phyloP scores from a whole-genome alignment of 2,113 vertebrate species.

The Laterallus jamaicensis region DNA sequence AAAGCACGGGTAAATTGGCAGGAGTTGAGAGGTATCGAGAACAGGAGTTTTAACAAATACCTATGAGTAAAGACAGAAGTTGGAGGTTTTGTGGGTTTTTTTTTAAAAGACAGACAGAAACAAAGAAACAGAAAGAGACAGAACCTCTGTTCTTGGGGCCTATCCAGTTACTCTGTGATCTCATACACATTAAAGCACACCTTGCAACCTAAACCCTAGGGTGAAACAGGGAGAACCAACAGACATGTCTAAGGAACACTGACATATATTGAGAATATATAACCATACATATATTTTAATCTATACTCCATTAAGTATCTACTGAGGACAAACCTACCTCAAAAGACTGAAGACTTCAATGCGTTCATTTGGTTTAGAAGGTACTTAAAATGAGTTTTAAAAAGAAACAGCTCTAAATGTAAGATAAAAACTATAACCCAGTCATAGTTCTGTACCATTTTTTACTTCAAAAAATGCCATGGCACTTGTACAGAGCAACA shows the following conservation, averaged over 20 bases:
- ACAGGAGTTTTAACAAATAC: background rate
- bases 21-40: background rate
- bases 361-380: background rate
- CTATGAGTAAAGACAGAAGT: background rate
- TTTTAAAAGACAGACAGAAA: background rate
- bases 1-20: background rate
- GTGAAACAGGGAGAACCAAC: background rate
- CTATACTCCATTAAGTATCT: background rate
- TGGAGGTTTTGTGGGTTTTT: background rate
- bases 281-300: background rate
- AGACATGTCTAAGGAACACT: background rate
- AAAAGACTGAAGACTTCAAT: background rate
- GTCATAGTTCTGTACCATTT: background rate
- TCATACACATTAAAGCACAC: background rate
- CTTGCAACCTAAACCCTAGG: background rate
- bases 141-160: background rate
- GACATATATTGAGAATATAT: background rate
- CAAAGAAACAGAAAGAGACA: background rate
- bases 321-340: background rate
- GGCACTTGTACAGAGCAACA: background rate
- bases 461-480: background rate
- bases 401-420: background rate
- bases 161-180: background rate
- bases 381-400: background rate
- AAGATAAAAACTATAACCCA: background rate